phyloP scores from a whole-genome alignment of 1,140 invertebrate genomes.

The Tetramorium parvispinum region DNA sequence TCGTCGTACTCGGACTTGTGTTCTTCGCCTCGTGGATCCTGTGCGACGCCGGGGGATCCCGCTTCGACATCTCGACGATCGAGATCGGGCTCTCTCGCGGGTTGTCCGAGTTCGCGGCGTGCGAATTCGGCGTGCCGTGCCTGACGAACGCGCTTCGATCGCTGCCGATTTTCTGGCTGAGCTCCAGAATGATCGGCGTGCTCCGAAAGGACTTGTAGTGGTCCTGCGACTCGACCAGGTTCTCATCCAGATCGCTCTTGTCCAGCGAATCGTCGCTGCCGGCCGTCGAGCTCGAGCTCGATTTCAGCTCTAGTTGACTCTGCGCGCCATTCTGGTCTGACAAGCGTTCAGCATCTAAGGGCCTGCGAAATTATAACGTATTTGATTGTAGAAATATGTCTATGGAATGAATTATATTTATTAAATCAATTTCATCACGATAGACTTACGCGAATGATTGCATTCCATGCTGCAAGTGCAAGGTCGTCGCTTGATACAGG shows the following conservation, averaged over 20 bases:
- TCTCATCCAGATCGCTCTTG: constrained; percentile 87
- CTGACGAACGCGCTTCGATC: constrained; percentile 81
- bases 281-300: constrained; percentile 85
- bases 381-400: background rate
- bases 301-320: constrained; percentile 81
- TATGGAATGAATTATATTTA: background rate
- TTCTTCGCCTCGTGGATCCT: constrained; percentile 55
- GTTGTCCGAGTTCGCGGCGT: constrained; percentile 69
- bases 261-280: constrained; percentile 88
- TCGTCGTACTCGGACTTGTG: constrained; percentile 44
- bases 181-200: constrained; percentile 79
- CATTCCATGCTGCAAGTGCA: constrained; percentile 82
- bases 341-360: constrained; percentile 86
- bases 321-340: constrained; percentile 83
- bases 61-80: constrained; percentile 34
- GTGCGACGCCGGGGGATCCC: constrained; percentile 31
- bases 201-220: constrained; percentile 80
- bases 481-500: constrained; percentile 82
- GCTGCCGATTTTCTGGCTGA: constrained; percentile 81
- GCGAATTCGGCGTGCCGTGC: constrained; percentile 73
- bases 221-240: constrained; percentile 81
- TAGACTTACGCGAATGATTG: constrained; percentile 79
- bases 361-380: constrained; percentile 64
- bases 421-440: background rate
- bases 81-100: constrained; percentile 72